Conservation (phyloP, 2,797 vertebrate genomes). For the Myotis planiceps region DNA sequence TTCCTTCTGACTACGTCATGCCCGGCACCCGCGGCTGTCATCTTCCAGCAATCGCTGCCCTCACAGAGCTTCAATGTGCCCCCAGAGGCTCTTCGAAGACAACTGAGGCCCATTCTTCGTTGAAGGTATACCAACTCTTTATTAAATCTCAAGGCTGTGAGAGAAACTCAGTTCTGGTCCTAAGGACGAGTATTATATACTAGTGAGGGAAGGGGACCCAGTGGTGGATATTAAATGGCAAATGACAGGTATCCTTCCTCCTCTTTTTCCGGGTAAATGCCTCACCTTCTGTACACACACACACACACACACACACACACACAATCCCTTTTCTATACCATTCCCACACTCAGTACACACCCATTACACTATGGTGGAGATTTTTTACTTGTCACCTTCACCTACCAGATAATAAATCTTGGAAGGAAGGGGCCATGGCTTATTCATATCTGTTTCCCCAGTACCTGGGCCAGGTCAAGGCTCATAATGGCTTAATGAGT, state of each 20-base stretch:
- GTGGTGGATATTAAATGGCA: not conserved
- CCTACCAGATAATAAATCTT: not conserved
- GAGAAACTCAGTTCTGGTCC: not conserved
- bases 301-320: not conserved
- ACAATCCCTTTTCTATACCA: not conserved
- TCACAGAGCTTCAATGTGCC: not conserved
- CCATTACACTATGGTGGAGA: not conserved
- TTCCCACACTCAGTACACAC: not conserved
- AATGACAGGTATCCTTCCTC: not conserved
- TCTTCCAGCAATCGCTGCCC: not conserved
- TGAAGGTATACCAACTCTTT: not conserved
- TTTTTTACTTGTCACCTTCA: not conserved
- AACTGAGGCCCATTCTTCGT: not conserved
- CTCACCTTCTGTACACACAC: not conserved
- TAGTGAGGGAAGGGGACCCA: too few relatives aligned
- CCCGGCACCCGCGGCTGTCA: not conserved
- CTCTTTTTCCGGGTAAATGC: not conserved
- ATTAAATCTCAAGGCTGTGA: not conserved
- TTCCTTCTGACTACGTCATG: not conserved
- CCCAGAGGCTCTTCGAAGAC: not conserved
- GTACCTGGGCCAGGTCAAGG: not conserved
- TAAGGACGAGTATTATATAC: not conserved
- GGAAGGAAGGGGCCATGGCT: not conserved
- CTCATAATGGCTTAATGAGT: not conserved
- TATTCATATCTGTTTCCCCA: not conserved